phyloP scores from a whole-genome alignment of 2,797 vertebrate species.

The Salarias fasciatus region DNA sequence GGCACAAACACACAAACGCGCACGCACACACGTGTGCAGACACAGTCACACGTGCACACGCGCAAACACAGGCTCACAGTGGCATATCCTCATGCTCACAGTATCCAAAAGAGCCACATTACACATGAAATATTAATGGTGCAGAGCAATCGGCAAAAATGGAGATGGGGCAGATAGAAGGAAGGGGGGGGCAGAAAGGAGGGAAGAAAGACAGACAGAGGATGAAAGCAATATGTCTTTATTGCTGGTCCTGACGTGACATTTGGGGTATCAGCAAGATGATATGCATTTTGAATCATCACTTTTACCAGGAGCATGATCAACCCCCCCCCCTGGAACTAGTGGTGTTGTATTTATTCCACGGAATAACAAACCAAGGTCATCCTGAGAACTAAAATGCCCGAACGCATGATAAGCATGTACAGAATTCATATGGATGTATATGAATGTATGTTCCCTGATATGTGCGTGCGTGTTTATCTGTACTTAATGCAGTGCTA shows the following conservation, averaged over 20 bases:
- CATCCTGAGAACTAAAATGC: conserved; percentile 38
- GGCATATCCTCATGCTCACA: conserved; percentile 67
- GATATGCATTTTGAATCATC: conserved; percentile 57
- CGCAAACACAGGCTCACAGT: conserved; percentile 15
- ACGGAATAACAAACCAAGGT: conserved; percentile 60
- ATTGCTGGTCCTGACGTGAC: conserved; percentile 46
- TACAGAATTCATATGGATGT: conserved; percentile 7
- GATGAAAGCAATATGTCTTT: conserved; percentile 63
- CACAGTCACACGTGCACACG: background rate
- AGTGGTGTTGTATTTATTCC: conserved; percentile 36
- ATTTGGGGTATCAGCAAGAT: conserved; percentile 52
- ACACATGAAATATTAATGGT: conserved; percentile 84
- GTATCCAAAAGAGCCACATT: conserved; percentile 81
- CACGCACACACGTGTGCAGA: conserved; percentile 47
- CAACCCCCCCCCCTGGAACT: conserved; percentile 18
- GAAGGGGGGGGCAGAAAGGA: conserved; percentile 48
- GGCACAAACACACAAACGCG: conserved; percentile 62
- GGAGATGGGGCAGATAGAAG: conserved; percentile 69
- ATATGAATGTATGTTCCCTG: background rate
- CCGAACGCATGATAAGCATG: conserved; percentile 34
- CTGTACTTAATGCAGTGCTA: conserved; percentile 55
- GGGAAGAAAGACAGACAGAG: conserved; percentile 32
- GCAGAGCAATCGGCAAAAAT: conserved; percentile 82
- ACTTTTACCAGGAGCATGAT: conserved; percentile 40
- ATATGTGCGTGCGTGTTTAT: conserved; percentile 45